Evolutionary conservation across 2,888 invertebrate genomes (phyloP).

Genomic region (Capitulum mitella): DNA sequence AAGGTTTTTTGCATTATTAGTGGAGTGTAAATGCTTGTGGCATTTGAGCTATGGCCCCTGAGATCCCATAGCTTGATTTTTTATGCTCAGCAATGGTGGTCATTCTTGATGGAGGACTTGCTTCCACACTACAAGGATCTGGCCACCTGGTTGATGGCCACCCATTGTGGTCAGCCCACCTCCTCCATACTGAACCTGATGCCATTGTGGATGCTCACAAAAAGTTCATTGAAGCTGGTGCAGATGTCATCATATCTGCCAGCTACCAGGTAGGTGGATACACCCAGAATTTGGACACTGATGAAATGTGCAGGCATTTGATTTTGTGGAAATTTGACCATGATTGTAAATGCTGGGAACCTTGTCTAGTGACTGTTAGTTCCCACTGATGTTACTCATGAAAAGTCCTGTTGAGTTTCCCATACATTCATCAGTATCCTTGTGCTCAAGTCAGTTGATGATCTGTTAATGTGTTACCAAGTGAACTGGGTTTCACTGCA

Average conservation of each 20-base stretch:
- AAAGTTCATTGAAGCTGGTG: slow-evolving; percentile 69
- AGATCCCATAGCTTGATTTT: neutral
- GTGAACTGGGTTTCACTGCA: too few species aligned
- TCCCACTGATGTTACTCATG: too few species aligned
- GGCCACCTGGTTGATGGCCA: slow-evolving; percentile 67
- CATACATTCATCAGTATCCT: too few species aligned
- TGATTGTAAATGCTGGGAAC: neutral
- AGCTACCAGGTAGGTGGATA: slow-evolving; percentile 72
- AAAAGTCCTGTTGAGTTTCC: too few species aligned
- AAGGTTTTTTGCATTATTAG: neutral
- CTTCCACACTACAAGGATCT: slow-evolving; percentile 69
- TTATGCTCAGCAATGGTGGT: slow-evolving; percentile 38
- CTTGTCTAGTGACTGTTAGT: neutral
- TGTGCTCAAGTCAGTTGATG: too few species aligned
- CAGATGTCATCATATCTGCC: slow-evolving; percentile 77
- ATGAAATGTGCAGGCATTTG: slow-evolving; percentile 40
- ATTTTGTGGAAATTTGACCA: neutral
- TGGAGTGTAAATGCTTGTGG: neutral
- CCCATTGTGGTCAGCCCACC: slow-evolving; percentile 80
- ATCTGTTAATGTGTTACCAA: too few species aligned
- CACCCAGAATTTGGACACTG: too few species aligned
- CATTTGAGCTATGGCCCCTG: neutral
- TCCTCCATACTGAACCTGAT: slow-evolving; percentile 67
- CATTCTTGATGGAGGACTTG: slow-evolving; percentile 67
- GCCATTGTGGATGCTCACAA: slow-evolving; percentile 72